These are phyloP conservation scores for Chymomyza caudatula DNA, from an alignment of 2,888 invertebrate genomes.

Conservation along the genomic window DNA sequence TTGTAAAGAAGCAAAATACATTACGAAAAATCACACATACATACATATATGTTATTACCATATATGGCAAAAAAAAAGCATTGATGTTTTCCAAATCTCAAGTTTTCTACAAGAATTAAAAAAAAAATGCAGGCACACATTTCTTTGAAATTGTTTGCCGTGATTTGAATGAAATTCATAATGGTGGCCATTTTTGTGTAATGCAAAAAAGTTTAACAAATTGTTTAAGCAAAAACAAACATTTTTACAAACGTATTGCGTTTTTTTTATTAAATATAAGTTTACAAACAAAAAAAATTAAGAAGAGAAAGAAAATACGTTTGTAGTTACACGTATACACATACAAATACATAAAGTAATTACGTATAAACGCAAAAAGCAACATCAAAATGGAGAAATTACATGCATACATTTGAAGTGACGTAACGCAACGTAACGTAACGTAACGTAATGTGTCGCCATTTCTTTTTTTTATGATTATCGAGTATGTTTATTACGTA, in stretches of 20 bases:
- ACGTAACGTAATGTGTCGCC: constrained; percentile 20
- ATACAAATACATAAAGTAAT: constrained; percentile 28
- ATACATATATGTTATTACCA: too few species aligned
- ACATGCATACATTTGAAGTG: not conserved
- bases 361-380: constrained; percentile 17
- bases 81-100: constrained; percentile 22
- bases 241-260: constrained; percentile 73
- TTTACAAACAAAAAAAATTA: constrained; percentile 36
- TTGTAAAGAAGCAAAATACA: constrained; percentile 16
- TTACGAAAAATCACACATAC: not conserved
- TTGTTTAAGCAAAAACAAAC: constrained; percentile 28
- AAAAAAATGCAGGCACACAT: constrained; percentile 41
- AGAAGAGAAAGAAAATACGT: constrained; percentile 12
- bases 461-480: constrained; percentile 10
- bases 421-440: not conserved
- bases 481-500: not conserved
- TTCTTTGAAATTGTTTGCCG: constrained; percentile 72
- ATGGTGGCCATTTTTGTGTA: constrained; percentile 75
- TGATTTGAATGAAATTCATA: constrained; percentile 77
- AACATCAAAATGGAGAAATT: constrained; percentile 10
- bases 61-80: constrained; percentile 6
- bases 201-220: constrained; percentile 60
- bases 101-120: constrained; percentile 23
- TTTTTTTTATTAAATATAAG: constrained; percentile 63
- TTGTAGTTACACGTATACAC: constrained; percentile 24